Evolutionary conservation across 2,113 vertebrate genomes (phyloP).

Genomic region (Garra rufa): DNA sequence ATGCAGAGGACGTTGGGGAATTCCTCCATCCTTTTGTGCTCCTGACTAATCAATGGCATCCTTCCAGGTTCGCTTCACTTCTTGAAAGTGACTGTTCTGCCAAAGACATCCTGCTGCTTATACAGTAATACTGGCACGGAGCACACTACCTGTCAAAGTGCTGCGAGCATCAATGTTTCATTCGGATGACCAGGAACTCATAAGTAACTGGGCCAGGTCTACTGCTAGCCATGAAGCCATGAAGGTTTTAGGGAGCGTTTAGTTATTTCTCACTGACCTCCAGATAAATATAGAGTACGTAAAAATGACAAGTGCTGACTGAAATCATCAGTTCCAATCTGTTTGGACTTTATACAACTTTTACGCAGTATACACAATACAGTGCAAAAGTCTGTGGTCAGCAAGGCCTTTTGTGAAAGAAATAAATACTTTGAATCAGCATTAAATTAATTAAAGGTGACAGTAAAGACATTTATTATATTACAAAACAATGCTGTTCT

Average conservation of each 20-base stretch:
- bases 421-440: not conserved
- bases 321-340: not conserved
- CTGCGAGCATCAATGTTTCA: not conserved
- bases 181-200: not conserved
- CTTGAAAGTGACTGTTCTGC: constrained; percentile 14
- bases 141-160: not conserved
- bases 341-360: not conserved
- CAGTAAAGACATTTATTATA: not conserved
- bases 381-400: too few species aligned
- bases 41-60: constrained; percentile 28
- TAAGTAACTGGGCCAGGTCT: not conserved
- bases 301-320: not conserved
- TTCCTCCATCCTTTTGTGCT: constrained; percentile 26
- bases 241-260: not conserved
- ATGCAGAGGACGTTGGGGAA: not conserved
- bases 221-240: not conserved
- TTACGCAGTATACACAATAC: too few species aligned
- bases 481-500: not conserved
- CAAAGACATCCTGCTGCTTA: not conserved
- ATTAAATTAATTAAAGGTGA: not conserved
- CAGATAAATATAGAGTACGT: not conserved
- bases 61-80: constrained; percentile 16
- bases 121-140: not conserved
- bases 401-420: not conserved
- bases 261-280: not conserved